Base-by-base conservation (phyloP, 2,888 invertebrate species). In the Acronicta alni region DNA sequence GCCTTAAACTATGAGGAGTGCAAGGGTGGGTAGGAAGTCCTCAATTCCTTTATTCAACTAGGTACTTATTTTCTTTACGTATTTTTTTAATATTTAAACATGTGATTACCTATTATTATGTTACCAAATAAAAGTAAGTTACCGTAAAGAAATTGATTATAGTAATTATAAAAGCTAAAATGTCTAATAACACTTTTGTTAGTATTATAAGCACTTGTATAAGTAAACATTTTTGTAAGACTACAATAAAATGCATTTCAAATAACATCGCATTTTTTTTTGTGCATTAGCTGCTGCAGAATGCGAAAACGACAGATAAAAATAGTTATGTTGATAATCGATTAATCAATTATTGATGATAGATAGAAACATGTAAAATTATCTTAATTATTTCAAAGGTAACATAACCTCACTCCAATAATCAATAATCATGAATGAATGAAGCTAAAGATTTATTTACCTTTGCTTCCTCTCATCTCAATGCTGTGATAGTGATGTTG, bases 211-310 rank as follows among this genome's bases (percentile, higher is more conserved):
- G 60, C 46, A 55, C 54, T 44, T 17, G 37, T 53, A 37, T 30
- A 46, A 64, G 8, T 57, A 46, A 15, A 44, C 10, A 15, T 38
- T 17, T 65, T 66, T 47, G 20, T 47, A 49, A 49, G 48, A 49
- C 51, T 57, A 67, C 12, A 56, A 20, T 63, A 55, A 74, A 69
- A 60, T 42, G 78, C 75, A 75, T 65, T 71, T 69, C 47, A 17
- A 46, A 45, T 44, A 59, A 10, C 8, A 9, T 16, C 23, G 3
- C 7, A 14, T 66, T 47, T 61, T 39, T 6, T 35, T 35, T 6
- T 0, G 12, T 47, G 38, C 4, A 42, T 5, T 20, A 5, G 9
- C 20, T 3, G n/a, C 3, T 42, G 4, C 3, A 14, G 14, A 20
- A 14, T 12, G n/a, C n/a, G n/a, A n/a, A n/a, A n/a, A n/a, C n/a